phyloP scores from a whole-genome alignment of 2,888 invertebrate genomes.

The Cephus spinipes region DNA sequence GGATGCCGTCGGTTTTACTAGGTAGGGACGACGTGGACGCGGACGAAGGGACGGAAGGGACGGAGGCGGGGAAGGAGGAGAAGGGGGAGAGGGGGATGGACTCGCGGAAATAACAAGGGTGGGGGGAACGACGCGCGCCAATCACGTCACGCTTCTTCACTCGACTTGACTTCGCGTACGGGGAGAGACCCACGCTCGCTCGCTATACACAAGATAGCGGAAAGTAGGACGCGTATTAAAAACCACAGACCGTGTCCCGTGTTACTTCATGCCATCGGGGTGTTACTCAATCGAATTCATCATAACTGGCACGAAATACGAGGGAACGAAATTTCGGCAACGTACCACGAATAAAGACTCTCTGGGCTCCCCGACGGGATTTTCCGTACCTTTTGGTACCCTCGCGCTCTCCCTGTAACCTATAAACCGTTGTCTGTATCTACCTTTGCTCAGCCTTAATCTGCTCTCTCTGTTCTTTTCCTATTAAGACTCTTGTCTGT shows the following conservation, averaged over 20 bases:
- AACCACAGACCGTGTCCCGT: conserved; percentile 64
- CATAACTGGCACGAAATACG: conserved; percentile 59
- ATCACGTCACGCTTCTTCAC: conserved; percentile 31
- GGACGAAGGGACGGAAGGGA: conserved; percentile 4
- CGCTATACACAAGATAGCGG: conserved; percentile 49
- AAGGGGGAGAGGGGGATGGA: conserved; percentile 1
- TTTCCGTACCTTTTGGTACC: background rate
- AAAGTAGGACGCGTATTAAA: conserved; percentile 68
- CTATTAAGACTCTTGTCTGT: background rate
- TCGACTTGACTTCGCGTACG: conserved; percentile 1
- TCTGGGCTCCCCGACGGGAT: background rate
- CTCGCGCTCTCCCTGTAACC: background rate
- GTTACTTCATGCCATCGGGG: conserved; percentile 49
- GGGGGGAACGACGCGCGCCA: conserved; percentile 43
- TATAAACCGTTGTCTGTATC: background rate
- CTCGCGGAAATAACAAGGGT: conserved; percentile 20
- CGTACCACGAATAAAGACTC: conserved; percentile 11
- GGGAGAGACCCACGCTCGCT: conserved; percentile 29
- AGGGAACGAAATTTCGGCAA: conserved; percentile 25
- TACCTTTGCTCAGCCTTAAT: background rate
- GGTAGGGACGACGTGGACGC: conserved; percentile 5
- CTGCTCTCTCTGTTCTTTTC: no score
- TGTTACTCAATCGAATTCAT: conserved; percentile 65
- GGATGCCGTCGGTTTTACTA: conserved; percentile 9
- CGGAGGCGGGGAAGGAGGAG: background rate